These are phyloP conservation scores for Dicaeum eximium DNA, from an alignment of 2,113 vertebrate genomes.

Conservation along the genomic window DNA sequence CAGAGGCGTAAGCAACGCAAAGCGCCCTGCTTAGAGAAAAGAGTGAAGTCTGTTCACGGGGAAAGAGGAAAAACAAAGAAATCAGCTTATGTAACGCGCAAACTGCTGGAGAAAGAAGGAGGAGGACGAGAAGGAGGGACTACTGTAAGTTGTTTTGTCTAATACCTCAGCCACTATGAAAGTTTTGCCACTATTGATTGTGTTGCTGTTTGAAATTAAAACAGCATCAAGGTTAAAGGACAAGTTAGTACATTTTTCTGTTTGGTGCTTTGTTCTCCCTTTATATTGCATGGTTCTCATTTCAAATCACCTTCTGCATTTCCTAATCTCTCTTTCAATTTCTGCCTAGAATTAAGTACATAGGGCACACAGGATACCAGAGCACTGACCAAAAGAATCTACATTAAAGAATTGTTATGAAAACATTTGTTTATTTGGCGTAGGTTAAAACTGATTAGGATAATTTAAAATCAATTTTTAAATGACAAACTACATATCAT, in stretches of 20 bases:
- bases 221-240: neutral
- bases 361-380: neutral
- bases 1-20: neutral
- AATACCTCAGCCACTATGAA: neutral
- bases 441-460: neutral
- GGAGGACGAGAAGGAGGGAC: neutral
- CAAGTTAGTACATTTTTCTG: neutral
- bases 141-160: slow-evolving; percentile 9
- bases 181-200: neutral
- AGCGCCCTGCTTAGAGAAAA: neutral
- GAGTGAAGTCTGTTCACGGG: neutral
- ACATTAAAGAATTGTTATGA: neutral
- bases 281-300: neutral
- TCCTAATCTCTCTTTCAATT: neutral
- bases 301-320: neutral
- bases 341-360: neutral
- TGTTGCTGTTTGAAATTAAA: neutral
- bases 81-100: slow-evolving; percentile 53
- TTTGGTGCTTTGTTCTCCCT: neutral
- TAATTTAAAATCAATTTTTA: neutral
- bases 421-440: neutral
- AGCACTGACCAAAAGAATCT: neutral
- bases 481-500: neutral
- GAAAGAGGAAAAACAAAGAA: slow-evolving; percentile 49
- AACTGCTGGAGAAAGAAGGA: neutral